Conservation (phyloP, 2,797 vertebrate genomes). For the Tarsius wallacei region DNA sequence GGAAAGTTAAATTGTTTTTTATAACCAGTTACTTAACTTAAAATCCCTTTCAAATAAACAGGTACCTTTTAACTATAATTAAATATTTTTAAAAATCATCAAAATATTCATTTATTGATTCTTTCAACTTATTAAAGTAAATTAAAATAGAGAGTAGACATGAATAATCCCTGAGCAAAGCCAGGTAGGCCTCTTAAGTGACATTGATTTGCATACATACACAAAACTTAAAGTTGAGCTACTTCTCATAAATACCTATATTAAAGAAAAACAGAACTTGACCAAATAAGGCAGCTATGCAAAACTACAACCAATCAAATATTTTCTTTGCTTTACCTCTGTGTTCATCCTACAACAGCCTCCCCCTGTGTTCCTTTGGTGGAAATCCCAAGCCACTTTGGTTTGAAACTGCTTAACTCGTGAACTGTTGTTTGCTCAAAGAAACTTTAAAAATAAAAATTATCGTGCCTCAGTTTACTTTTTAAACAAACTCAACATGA, state of each 20-base stretch:
- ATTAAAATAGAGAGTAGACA: neutral
- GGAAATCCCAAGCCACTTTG: neutral
- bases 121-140: neutral
- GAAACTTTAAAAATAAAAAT: neutral
- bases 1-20: constrained; percentile 18
- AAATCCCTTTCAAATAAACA: constrained; percentile 48
- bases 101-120: neutral
- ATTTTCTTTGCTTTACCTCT: neutral
- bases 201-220: neutral
- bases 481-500: neutral
- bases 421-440: neutral
- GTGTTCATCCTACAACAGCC: neutral
- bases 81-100: neutral
- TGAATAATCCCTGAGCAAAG: neutral
- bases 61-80: neutral
- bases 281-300: neutral
- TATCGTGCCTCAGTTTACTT: neutral
- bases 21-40: neutral
- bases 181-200: neutral
- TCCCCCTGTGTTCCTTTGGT: neutral
- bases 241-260: neutral
- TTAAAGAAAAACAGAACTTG: neutral
- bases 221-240: neutral
- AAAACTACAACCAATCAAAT: neutral
- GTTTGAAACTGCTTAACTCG: neutral